Evolutionary conservation across 30 jellyfish, hydroid and myxozoan genomes (phyloP), one percentile per base, ranked within the genome.

Genomic region (Hydractinia echinata): DNA sequence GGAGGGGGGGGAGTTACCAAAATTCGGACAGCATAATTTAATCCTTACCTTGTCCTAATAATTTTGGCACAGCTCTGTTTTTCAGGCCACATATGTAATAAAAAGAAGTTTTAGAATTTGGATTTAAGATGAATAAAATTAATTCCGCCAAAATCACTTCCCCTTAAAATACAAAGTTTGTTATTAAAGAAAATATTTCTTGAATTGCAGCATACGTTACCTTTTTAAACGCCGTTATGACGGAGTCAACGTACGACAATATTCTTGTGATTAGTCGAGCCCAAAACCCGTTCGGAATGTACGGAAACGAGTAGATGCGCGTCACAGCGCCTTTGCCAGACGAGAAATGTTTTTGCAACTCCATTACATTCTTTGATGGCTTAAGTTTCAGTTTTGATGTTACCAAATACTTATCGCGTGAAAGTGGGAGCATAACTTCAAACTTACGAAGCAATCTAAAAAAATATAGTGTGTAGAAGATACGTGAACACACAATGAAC

Each of bases 201-300:
- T 30, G n/a, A 30, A 30, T 30, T 30, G 44, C 44, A 30, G 44
- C 44, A 30, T 30, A 30, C 2, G 2, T 30, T 30, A 30, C 44
- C 44, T 30, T 30, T 30, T 30, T 30, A 30, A 30, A 30, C 44
- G 44, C 44, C 44, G 44, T 30, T 30, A 30, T 30, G 2, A 30
- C 44, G 44, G 44, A 30, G 44, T 30, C 44, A 30, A 30, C 44
- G 44, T 30, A 30, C 20, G 82, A 79, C 89, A 89, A 74, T 16
- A 89, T 70, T 64, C 98, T 77, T 49, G 98, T 77, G 15, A 92
- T 92, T 21, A 92, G 81, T 10, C 98, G 79, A 4, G 96, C 81
- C 98, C 98, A 92, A 54, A 92, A 92, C 58, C 96, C 95, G 62
- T 74, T 92, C 16, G 98, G 98, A 18, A 92, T 71, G 86, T 92